Base-by-base conservation (phyloP, 2,888 invertebrate species). In the Scaptodrosophila latifasciaeformis region DNA sequence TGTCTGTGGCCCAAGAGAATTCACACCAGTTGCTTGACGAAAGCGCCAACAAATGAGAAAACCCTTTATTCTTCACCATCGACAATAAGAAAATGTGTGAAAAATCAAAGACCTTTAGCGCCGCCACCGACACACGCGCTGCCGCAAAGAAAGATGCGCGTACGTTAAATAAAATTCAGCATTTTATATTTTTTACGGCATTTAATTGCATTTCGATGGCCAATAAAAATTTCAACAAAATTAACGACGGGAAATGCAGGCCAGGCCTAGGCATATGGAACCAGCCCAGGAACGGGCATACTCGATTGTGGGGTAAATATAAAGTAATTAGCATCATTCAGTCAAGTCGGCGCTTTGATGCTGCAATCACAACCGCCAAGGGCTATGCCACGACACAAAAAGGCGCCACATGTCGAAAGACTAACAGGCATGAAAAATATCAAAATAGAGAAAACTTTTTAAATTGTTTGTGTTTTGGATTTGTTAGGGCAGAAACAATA, bases 161-260 rank as follows among this genome's bases (percentile, higher is more conserved):
- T n/a, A n/a, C n/a, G n/a, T n/a, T n/a, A n/a, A n/a, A n/a, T n/a
- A n/a, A n/a, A n/a, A n/a, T n/a, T n/a, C n/a, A n/a, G n/a, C 37
- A 15, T 17, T 31, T 44, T 27, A 53, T 58, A 59, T 62, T 56
- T 59, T 67, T 71, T 78, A 75, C 56, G 61, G 61, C 57, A 58
- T 61, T 69, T 75, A 78, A 75, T 75, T 74, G 75, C 75, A 60
- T 71, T 69, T 71, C 75, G 62, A 78, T 75, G 69, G 63, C 60
- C 67, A 78, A 78, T 74, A 74, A 74, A 77, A 68, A 19, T 51
- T 62, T 70, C 50, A 55, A 61, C 50, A 39, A 54, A 62, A 62
- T 78, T 75, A 75, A 78, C 75, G 78, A 75, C 78, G 63, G 74
- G 74, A 74, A 74, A 72, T 67, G 68, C 56, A 58, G 17, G 1